These are phyloP conservation scores for Omphaloscelis lunosa DNA, from an alignment of 2,888 invertebrate species.

Conservation along the genomic window DNA sequence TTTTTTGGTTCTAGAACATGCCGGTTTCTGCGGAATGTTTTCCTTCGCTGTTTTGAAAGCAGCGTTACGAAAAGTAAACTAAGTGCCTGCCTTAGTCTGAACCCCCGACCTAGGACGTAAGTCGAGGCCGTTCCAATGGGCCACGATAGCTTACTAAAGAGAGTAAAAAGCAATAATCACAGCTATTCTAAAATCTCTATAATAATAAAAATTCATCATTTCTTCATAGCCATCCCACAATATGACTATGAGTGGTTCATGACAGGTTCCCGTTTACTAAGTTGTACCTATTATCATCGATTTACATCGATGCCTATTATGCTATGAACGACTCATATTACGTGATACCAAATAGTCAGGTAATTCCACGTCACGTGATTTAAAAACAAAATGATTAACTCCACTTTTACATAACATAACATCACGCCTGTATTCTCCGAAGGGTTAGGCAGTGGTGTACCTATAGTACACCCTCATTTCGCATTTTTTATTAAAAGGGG, in stretches of 20 bases:
- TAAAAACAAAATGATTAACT: not conserved
- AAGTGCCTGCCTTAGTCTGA: not conserved
- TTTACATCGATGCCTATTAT: too few species aligned
- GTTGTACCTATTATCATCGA: too few species aligned
- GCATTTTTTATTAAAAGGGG: too few species aligned
- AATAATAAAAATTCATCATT: not conserved
- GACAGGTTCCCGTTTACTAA: not conserved
- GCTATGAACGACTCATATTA: not conserved
- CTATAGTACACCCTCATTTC: too few species aligned
- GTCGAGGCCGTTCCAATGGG: too few species aligned
- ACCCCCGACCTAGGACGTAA: not conserved
- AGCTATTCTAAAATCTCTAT: not conserved
- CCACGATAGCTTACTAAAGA: not conserved
- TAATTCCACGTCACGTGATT: slow-evolving; percentile 2
- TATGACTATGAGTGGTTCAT: not conserved
- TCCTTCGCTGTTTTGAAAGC: not conserved
- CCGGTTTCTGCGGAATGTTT: not conserved
- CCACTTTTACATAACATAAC: too few species aligned
- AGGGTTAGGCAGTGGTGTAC: too few species aligned
- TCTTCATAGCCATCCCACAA: not conserved
- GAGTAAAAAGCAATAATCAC: not conserved
- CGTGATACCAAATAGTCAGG: not conserved
- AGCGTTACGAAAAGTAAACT: not conserved
- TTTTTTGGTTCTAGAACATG: not conserved
- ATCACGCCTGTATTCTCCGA: too few species aligned